Evolutionary conservation across 35 echinoderm and acorn worm species (phyloP).

Genomic region (Lytechinus variegatus): DNA sequence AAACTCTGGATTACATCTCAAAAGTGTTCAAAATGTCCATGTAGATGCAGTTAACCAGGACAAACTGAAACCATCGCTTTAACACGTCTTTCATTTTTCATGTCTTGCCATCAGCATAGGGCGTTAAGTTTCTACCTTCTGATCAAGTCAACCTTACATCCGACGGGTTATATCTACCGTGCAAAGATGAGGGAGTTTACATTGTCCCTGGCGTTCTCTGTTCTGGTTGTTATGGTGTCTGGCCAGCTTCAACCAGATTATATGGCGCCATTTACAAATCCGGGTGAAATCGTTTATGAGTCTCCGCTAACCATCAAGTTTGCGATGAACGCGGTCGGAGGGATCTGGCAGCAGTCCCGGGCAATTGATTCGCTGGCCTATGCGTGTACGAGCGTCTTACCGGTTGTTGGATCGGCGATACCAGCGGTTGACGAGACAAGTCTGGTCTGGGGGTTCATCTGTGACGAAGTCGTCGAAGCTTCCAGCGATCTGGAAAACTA

Average conservation of each 20-base stretch:
- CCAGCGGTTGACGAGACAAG: not conserved
- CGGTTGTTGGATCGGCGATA: not conserved
- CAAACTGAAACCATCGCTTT: too few species aligned
- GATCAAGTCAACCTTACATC: not conserved
- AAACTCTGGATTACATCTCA: too few species aligned
- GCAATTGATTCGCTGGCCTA: not conserved
- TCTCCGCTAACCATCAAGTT: not conserved
- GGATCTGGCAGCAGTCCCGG: not conserved
- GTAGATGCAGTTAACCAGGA: too few species aligned
- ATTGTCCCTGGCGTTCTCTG: not conserved
- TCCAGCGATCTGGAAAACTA: not conserved
- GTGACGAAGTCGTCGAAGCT: not conserved
- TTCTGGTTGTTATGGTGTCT: not conserved
- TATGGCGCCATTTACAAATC: not conserved
- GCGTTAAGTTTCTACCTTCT: too few species aligned
- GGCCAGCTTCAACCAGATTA: not conserved
- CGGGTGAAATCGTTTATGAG: not conserved
- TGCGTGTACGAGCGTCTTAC: not conserved
- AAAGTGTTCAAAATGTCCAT: too few species aligned
- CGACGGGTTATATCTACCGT: not conserved
- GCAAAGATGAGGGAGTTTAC: not conserved
- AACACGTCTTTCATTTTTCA: too few species aligned
- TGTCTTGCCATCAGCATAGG: too few species aligned
- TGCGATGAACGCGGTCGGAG: not conserved
- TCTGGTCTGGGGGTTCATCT: not conserved